A percentile compares a stretch with the other conserved stretches of the same genome.
Conservation (phyloP, 2,888 invertebrate species). For the Oscheius onirici region DNA sequence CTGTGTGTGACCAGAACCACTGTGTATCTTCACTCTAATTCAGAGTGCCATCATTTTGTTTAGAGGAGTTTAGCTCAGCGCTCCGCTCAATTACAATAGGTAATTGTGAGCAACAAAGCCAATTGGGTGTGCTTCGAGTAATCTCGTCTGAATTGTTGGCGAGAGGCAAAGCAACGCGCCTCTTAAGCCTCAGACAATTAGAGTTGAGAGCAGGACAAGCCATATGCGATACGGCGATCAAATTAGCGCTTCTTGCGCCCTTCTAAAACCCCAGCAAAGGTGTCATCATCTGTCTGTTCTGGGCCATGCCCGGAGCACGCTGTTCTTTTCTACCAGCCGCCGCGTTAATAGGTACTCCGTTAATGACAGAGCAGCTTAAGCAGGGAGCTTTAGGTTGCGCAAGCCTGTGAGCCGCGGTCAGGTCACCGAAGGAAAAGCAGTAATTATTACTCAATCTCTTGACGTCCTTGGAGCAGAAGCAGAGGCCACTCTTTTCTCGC, state of each 20-base stretch:
- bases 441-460: conserved; percentile 23
- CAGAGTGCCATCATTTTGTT: conserved; percentile 22
- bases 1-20: background rate
- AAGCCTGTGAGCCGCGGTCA: conserved; percentile 9
- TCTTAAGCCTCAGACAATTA: conserved; percentile 32
- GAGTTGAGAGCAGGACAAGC: conserved; percentile 35
- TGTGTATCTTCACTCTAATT: background rate
- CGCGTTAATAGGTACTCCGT: conserved; percentile 10
- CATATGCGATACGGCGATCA: conserved; percentile 41
- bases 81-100: conserved; percentile 62
- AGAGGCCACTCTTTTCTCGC: background rate
- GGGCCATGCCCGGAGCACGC: background rate
- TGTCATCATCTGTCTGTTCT: background rate
- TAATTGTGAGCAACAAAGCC: conserved; percentile 64
- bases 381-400: conserved; percentile 18
- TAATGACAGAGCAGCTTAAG: conserved; percentile 29
- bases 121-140: conserved; percentile 45
- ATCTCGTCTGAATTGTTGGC: conserved; percentile 33
- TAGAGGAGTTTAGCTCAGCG: background rate
- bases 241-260: conserved; percentile 28
- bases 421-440: conserved; percentile 21
- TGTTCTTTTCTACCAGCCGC: conserved; percentile 8
- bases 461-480: conserved; percentile 16
- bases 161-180: conserved; percentile 26
- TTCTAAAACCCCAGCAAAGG: conserved; percentile 18